Percentiles rank a stretch among this genome's conserved stretches.
Evolutionary conservation across 2,797 vertebrate species (phyloP).

Genomic region (Mycteria americana): DNA sequence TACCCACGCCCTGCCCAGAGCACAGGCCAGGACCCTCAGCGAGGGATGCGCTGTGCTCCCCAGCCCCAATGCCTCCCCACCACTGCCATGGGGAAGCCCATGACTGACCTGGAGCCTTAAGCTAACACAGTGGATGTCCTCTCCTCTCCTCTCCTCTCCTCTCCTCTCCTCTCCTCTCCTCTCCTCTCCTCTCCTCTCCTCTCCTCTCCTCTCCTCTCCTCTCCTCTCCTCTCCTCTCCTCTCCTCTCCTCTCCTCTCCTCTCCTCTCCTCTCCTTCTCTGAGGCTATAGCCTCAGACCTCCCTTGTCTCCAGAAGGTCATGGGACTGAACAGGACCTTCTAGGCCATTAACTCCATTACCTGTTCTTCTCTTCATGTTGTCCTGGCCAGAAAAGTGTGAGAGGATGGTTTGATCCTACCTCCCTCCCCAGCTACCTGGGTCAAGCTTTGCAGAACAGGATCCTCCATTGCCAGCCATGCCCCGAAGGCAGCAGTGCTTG

Average conservation of each 20-base stretch:
- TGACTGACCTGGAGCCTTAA: background rate
- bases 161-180: too few relatives aligned
- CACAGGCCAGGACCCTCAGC: background rate
- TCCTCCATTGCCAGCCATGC: background rate
- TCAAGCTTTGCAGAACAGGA: background rate
- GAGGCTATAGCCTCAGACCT: background rate
- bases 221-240: too few relatives aligned
- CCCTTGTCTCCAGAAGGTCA: background rate
- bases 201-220: too few relatives aligned
- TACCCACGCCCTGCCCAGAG: background rate
- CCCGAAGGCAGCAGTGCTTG: accelerated
- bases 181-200: too few relatives aligned
- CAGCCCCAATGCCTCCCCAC: background rate
- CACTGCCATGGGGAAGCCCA: background rate
- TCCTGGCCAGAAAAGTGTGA: background rate
- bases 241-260: too few relatives aligned
- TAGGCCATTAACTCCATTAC: background rate
- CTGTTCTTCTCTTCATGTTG: background rate
- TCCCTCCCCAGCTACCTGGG: background rate
- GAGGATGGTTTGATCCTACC: accelerated
- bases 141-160: too few relatives aligned
- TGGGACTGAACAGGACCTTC: background rate
- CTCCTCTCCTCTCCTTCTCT: too few relatives aligned
- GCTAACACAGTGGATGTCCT: too few relatives aligned
- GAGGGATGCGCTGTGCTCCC: background rate